Evolutionary conservation across 2,797 vertebrate genomes (phyloP), one percentile per base, ranked within the genome.

Genomic region (Pipistrellus kuhlii): DNA sequence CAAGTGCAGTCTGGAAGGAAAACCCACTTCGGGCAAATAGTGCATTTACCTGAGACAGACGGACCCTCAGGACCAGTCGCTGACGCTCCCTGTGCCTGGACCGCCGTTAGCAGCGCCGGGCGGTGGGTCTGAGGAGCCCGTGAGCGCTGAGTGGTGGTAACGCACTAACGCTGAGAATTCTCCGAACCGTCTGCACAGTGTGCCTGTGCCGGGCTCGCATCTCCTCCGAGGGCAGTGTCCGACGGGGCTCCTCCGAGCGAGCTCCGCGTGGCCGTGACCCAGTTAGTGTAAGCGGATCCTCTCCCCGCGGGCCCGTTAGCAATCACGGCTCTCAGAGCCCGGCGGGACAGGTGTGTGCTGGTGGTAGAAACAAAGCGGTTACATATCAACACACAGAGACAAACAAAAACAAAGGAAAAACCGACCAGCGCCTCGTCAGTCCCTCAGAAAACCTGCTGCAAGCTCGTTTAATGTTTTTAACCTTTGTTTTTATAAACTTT

Each of bases 231-330:
- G 68, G 5, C 77, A 90, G 23, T 96, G 95, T 96, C 92, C 87
- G 94, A 94, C 38, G 76, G 64, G 76, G 64, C 57, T 96, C 41
- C 90, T 91, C 78, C 44, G 91, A 93, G 94, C 85, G 94, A 92
- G 72, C 77, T 72, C 35, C 90, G 83, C 88, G 73, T 95, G 91
- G 91, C 95, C 95, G 95, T 93, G 91, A 95, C 77, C 95, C 90
- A 87, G 92, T 96, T 95, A 94, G 86, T 94, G 96, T 94, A 97
- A 96, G 96, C 85, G 72, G 94, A 94, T 94, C 94, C 77, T 84
- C 96, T 95, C 73, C 57, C n/a, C 89, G 55, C 88, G 72, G 93
- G 90, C 73, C 53, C 87, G 93, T 94, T 94, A 96, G 64, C 94
- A 94, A 80, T 94, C 93, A 94, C 8, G 7, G n/a, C 95, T 94